phyloP scores from a whole-genome alignment of 2,888 invertebrate species.

The Ormia ochracea region DNA sequence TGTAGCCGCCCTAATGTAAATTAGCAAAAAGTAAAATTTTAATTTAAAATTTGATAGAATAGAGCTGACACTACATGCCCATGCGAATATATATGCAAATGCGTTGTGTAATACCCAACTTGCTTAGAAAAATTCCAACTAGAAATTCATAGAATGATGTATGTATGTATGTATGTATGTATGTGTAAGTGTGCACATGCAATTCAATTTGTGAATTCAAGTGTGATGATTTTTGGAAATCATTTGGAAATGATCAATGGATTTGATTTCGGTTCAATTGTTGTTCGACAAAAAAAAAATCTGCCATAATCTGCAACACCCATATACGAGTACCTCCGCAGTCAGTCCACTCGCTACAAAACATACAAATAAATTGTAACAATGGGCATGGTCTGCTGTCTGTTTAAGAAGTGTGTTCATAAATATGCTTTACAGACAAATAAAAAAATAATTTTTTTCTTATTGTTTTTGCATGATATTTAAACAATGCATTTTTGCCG shows the following conservation, averaged over 20 bases:
- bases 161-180: no score
- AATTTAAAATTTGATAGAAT: no score
- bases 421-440: constrained; percentile 37
- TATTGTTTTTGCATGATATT: constrained; percentile 11
- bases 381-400: constrained; percentile 22
- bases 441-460: background rate
- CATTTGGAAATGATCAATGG: background rate
- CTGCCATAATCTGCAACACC: constrained; percentile 52
- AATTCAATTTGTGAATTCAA: background rate
- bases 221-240: background rate
- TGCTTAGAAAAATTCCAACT: no score
- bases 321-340: constrained; percentile 12
- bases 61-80: no score
- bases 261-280: constrained; percentile 10
- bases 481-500: constrained; percentile 51
- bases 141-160: background rate
- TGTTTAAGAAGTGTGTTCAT: constrained; percentile 41
- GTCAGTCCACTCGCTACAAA: background rate
- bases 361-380: constrained; percentile 23
- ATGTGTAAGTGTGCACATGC: background rate
- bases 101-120: no score
- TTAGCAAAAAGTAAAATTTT: no score
- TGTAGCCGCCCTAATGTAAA: no score
- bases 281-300: background rate
- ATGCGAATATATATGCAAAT: no score